Evolutionary conservation across 2,888 invertebrate species (phyloP), one percentile per base, ranked within the genome.

Genomic region (Agrochola lychnidis): DNA sequence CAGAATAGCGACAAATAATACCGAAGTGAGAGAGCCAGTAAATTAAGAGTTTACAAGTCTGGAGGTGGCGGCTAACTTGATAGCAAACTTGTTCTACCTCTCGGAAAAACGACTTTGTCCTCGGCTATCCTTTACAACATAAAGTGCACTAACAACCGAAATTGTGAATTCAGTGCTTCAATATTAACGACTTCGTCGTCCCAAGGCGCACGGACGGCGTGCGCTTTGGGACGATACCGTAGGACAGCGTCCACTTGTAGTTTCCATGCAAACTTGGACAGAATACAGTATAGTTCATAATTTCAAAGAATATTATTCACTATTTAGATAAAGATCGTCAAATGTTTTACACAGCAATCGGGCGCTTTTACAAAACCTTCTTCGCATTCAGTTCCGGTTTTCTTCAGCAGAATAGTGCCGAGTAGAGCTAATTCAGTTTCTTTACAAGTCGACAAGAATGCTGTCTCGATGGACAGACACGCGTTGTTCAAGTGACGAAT

Each of bases 401-500:
- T 66, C 69, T 74, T 56, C 36, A 72, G 57, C 57, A 42, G n/a
- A 75, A 80, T 68, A 75, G 74, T 69, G 61, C 42, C 25, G 16
- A 45, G 62, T 62, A 48, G 19, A 74, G 69, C 53, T 71, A 70
- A 71, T 75, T 73, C 16, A 59, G 61, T 78, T 71, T 73, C 61
- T 73, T 69, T 30, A 36, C n/a, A 80, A 77, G 22, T 69, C n/a
- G n/a, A 62, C 53, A 63, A 73, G 62, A 69, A 78, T 78, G 75
- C 64, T 64, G 76, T 69, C 56, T 77, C 76, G 69, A 72, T 76
- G 72, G 77, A 76, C 82, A 88, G 77, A 76, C 82, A 88, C 87
- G 53, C 79, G 69, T 74, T 66, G 66, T 81, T 69, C 74, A 73
- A 82, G 74, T 88, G 88, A 83, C 80, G 75, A 82, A 81, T 82